These are phyloP conservation scores for Caenorhabditis latens DNA, from an alignment of 1,140 invertebrate species.

Conservation along the genomic window DNA sequence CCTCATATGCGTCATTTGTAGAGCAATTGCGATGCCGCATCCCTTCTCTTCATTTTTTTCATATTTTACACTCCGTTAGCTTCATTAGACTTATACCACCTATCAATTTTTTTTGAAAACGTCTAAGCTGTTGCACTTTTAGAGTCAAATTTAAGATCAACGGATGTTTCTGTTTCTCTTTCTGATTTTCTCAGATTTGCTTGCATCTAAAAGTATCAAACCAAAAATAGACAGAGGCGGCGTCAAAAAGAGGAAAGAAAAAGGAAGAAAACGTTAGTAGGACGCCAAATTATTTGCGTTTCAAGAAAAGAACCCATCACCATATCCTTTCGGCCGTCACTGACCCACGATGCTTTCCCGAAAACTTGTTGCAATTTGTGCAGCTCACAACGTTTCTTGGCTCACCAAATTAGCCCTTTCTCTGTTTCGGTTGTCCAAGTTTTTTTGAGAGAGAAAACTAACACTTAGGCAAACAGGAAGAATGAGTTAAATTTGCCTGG, in stretches of 20 bases:
- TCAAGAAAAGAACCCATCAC: slow-evolving; percentile 35
- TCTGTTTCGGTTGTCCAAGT: slow-evolving; percentile 16
- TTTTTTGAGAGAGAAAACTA: slow-evolving; percentile 27
- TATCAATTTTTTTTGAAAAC: neutral
- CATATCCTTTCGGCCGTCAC: neutral
- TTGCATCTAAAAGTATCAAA: neutral
- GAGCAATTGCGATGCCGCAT: neutral
- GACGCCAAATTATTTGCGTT: slow-evolving; percentile 43
- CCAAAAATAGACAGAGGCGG: slow-evolving; percentile 19
- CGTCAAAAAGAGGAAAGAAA: slow-evolving; percentile 27
- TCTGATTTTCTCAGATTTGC: neutral
- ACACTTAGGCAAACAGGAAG: slow-evolving; percentile 28
- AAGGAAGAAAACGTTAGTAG: slow-evolving; percentile 43
- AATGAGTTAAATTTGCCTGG: neutral
- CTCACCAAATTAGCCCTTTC: slow-evolving; percentile 38
- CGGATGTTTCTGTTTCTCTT: neutral
- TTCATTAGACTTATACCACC: neutral
- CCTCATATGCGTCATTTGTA: slow-evolving; percentile 37
- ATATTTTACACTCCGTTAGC: neutral
- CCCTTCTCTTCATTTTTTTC: neutral
- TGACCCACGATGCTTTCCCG: slow-evolving; percentile 38
- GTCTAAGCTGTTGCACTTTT: neutral
- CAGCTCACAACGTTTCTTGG: slow-evolving; percentile 20
- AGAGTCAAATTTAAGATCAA: neutral
- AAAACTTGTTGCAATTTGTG: slow-evolving; percentile 44